Evolutionary conservation across 2,113 vertebrate genomes (phyloP), one percentile per base, ranked within the genome.

Genomic region (Ariopsis seemanni): DNA sequence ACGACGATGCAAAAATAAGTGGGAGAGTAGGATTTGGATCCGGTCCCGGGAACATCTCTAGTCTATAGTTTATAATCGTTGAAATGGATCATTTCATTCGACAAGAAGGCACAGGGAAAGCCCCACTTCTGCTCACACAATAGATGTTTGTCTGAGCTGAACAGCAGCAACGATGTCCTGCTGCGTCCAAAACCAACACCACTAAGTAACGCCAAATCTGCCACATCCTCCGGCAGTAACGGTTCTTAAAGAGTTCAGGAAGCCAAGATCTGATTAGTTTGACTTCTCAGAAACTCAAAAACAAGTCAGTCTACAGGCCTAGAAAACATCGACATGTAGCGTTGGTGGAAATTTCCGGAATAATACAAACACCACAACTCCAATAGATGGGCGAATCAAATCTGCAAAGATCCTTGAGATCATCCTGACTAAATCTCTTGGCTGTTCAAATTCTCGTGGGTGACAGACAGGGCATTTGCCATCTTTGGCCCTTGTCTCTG

Each of bases 41-140:
- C 22, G 22, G 9, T 77, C 48, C 22, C 48, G 4, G 25, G 50
- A 1, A 12, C 48, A 53, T 53, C 48, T 15, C 50, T 74, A 3
- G 50, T 53, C 12, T 78, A 15, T 25, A 55, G 12, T 55, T 91
- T 91, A 88, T 93, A 91, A 93, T 95, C 89, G 92, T 80, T 86
- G 15, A 17, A 52, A 72, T 81, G 87, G 90, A 90, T 92, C 86
- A 91, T 93, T 92, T 92, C 82, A 90, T 89, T 90, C 83, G 14
- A 53, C 7, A 90, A 85, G 50, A 77, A 34, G 67, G 90, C 90
- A 83, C 63, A 84, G 91, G 91, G 92, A 90, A 91, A 91, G 69
- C 82, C 85, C 87, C 81, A 50, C 83, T 52, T 2, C 55, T 80
- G 85, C 18, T 87, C 34, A 79, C 83, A 85, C 74, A 80, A 34